Base-by-base conservation (phyloP, 2,888 invertebrate genomes). In the Lasioglossum leucozonium region DNA sequence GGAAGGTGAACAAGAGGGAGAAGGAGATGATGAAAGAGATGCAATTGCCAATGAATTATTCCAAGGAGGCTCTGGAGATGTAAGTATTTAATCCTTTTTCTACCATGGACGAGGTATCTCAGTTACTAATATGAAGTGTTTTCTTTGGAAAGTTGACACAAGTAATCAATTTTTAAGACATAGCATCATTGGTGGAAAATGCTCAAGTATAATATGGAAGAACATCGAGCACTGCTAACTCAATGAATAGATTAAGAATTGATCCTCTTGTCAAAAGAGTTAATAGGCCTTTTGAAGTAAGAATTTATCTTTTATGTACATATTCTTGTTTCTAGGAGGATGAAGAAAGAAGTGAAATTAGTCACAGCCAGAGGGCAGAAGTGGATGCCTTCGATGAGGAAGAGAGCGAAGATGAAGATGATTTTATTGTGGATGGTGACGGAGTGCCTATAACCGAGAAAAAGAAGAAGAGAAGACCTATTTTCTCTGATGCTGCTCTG, bases 391-490 rank as follows among this genome's bases (percentile, higher is more conserved):
- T 96, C 93, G 97, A 97, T 87, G 98, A 98, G 87, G 97, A 97
- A 58, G 97, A 97, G 89, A 97, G 97, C 62, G 98, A 98, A 91
- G 96, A 98, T 94, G 98, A 98, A 5, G 99, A 99, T 95, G 99
- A 99, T 95, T 99, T 99, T 94, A 99, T 99, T 93, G 99, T 99
- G 0, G 99, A 99, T 93, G 99, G 99, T 93, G 98, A 99, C 92
- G 99, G 98, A 0, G 96, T 97, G 90, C 98, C 99, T 0, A 97
- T 99, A 82, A 97, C 97, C 11, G 98, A 97, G 88, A 97, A 97
- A 88, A 97, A 97, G 92, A 98, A 97, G 94, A 98, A 97, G 92
- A 96, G 97, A 26, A 97, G 97, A 92, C 97, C 97, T 22, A 97
- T 98, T 89, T 98, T 98, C 93, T 97, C 97, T 72, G 98, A 99